Conservation (phyloP, 1,140 invertebrate species). For the Zaprionus ornatus region DNA sequence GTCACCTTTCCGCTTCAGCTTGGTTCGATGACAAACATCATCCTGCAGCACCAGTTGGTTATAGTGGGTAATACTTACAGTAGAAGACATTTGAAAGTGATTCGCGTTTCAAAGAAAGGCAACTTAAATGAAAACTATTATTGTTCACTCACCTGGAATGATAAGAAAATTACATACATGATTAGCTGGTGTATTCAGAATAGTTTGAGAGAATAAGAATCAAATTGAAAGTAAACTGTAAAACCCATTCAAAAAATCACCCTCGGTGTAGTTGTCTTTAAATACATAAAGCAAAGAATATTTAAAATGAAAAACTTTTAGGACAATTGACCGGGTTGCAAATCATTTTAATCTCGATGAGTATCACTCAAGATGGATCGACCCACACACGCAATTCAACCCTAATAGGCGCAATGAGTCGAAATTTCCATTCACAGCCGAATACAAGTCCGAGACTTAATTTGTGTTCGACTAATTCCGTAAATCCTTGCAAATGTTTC, state of each 20-base stretch:
- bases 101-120: constrained; percentile 7
- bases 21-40: neutral
- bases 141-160: constrained; percentile 65
- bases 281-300: neutral
- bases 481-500: constrained; percentile 74
- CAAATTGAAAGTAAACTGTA: too few relatives aligned
- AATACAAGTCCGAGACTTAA: constrained; percentile 15
- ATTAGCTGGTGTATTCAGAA: neutral
- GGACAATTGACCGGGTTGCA: constrained; percentile 1
- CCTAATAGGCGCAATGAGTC: constrained; percentile 43
- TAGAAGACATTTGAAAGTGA: constrained; percentile 34
- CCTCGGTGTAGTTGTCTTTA: neutral
- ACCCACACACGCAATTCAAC: constrained; percentile 20
- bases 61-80: constrained; percentile 63
- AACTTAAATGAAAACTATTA: constrained; percentile 8
- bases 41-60: neutral
- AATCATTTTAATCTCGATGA: constrained; percentile 25
- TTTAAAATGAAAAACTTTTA: neutral
- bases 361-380: constrained; percentile 35
- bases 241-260: too few relatives aligned
- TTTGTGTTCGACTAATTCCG: constrained; percentile 60
- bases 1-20: neutral
- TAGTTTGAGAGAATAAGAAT: constrained; percentile 1
- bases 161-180: constrained; percentile 11
- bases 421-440: neutral